A percentile compares a stretch with the other conserved stretches of the same genome.
phyloP scores from a whole-genome alignment of 2,888 invertebrate species.

The Pemphredon lugubris region DNA sequence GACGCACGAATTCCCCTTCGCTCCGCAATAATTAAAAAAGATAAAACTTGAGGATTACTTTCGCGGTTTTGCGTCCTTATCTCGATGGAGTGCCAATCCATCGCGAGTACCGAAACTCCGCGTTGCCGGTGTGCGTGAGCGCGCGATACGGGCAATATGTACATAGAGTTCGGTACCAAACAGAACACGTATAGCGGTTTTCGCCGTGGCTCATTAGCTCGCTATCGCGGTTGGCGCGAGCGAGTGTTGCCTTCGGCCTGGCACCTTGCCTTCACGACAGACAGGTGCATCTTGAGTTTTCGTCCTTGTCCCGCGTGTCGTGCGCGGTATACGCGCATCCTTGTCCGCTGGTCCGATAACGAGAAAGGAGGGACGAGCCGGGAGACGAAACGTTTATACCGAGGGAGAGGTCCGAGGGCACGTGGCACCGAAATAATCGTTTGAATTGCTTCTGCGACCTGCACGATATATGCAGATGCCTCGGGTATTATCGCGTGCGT shows the following conservation, averaged over 20 bases:
- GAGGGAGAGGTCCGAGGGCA: constrained; percentile 57
- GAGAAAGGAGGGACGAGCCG: constrained; percentile 57
- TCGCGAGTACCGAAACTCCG: constrained; percentile 23
- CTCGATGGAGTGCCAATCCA: constrained; percentile 53
- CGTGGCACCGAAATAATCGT: constrained; percentile 70
- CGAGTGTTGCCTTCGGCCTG: constrained; percentile 63
- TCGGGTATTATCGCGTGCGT: constrained; percentile 17
- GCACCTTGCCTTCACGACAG: constrained; percentile 74
- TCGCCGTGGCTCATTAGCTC: constrained; percentile 74
- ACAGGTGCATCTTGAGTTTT: constrained; percentile 70
- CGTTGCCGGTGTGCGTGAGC: constrained; percentile 11
- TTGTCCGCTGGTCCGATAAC: constrained; percentile 68
- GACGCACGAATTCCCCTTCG: too few relatives aligned
- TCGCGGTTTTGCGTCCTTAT: constrained; percentile 52
- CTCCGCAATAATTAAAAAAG: constrained; percentile 37
- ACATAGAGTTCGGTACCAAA: constrained; percentile 19
- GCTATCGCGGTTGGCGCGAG: constrained; percentile 74
- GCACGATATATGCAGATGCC: constrained; percentile 52
- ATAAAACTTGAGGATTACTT: constrained; percentile 48
- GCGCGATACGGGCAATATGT: constrained; percentile 10
- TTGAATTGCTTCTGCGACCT: constrained; percentile 50
- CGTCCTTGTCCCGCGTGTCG: constrained; percentile 44
- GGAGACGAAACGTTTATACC: constrained; percentile 13
- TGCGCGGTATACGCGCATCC: constrained; percentile 49
- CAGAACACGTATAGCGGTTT: constrained; percentile 55